phyloP scores from a whole-genome alignment of 2,797 vertebrate genomes.

The Ctenochaetus hawaiiensis region DNA sequence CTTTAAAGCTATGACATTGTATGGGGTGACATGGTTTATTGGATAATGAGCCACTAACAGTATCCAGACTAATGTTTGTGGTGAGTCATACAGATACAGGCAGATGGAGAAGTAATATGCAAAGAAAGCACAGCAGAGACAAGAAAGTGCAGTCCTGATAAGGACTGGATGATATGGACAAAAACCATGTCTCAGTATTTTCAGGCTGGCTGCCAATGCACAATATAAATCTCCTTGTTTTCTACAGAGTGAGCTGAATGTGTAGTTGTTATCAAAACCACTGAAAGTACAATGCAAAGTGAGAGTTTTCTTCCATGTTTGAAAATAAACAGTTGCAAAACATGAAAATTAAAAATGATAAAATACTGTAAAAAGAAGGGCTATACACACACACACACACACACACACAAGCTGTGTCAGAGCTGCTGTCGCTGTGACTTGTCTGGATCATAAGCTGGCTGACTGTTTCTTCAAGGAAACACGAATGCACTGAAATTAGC shows the following conservation, averaged over 20 bases:
- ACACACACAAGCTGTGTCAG: not conserved
- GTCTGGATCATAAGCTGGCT: constrained; percentile 45
- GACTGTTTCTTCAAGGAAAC: constrained; percentile 35
- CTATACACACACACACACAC: no score
- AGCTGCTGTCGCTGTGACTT: constrained; percentile 58
- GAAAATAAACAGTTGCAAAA: no score
- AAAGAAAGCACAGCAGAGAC: constrained; percentile 12
- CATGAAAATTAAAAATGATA: no score
- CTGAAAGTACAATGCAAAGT: no score
- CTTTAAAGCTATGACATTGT: not conserved
- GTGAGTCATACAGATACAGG: constrained; percentile 14
- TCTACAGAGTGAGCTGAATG: no score
- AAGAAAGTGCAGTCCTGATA: constrained; percentile 16
- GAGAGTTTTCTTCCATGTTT: no score
- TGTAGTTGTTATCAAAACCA: no score
- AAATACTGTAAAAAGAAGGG: no score
- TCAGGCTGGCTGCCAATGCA: no score
- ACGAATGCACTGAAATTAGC: constrained; percentile 36
- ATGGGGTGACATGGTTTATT: not conserved
- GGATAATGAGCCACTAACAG: not conserved
- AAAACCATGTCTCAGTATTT: no score
- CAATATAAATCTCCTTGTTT: no score
- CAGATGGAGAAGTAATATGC: constrained; percentile 2
- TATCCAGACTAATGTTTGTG: constrained; percentile 3
- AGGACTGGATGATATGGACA: not conserved